Conservation (phyloP, 2,113 vertebrate species). For the Prionailurus bengalensis region DNA sequence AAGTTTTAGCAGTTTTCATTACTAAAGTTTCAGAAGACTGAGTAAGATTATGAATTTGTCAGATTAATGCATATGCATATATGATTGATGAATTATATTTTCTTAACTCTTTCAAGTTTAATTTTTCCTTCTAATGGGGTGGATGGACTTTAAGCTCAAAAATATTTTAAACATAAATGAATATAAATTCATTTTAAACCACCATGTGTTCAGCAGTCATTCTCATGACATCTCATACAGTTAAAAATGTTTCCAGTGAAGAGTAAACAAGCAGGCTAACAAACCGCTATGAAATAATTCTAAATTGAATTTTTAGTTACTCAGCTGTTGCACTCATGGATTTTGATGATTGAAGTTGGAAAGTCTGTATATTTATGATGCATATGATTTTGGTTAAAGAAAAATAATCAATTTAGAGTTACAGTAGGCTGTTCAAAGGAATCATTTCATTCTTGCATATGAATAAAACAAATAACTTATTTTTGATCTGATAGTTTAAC, state of each 20-base stretch:
- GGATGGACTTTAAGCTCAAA: conserved; percentile 61
- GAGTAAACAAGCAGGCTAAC: conserved; percentile 73
- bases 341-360: conserved; percentile 81
- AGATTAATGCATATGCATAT: conserved; percentile 51
- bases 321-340: conserved; percentile 60
- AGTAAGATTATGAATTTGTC: conserved; percentile 69
- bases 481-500: conserved; percentile 8
- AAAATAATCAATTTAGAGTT: conserved; percentile 59
- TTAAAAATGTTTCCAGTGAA: conserved; percentile 71
- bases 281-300: conserved; percentile 77
- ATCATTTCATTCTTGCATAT: not conserved
- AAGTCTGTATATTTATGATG: conserved; percentile 67
- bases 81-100: conserved; percentile 67
- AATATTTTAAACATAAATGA: conserved; percentile 75
- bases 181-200: conserved; percentile 58
- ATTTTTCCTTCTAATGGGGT: conserved; percentile 61
- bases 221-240: conserved; percentile 63
- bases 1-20: conserved; percentile 68
- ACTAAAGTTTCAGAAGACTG: conserved; percentile 69
- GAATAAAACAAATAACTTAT: conserved; percentile 6
- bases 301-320: conserved; percentile 81
- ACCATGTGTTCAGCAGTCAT: conserved; percentile 39
- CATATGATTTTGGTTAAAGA: conserved; percentile 52
- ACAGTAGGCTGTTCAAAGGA: conserved; percentile 54
- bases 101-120: conserved; percentile 60